Evolutionary conservation across 2,888 invertebrate genomes (phyloP), one percentile per base, ranked within the genome.

Genomic region (Acronicta leporina): DNA sequence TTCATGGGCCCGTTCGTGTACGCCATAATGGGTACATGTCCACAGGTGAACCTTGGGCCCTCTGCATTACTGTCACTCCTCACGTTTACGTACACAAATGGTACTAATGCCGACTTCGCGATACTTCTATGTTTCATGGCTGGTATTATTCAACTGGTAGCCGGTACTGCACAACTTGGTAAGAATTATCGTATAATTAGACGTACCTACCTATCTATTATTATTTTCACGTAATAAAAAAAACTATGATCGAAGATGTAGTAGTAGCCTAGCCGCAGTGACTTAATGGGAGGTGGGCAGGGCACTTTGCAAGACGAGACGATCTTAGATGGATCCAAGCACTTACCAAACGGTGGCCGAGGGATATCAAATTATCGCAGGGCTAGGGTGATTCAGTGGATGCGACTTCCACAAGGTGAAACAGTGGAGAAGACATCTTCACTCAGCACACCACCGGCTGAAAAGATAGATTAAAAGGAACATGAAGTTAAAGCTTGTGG

Each of bases 1-100:
- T 96, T 97, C 76, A 95, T 96, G 80, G 97, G 97, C 6, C 96
- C 97, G 62, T 96, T 97, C 78, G 95, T 97, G 14, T 98, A 98
- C 90, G 96, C 96, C 15, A 66, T 97, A n/a, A 95, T 97, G 86
- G 97, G 97, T 0, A 97, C 97, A 5, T 95, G 95, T 63, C 95
- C 96, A 5, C 96, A 96, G 86, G 94, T 96, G 68, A 96, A 96
- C 87, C 91, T 93, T 11, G 94, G 94, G 0, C 97, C 97, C 2
- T 97, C 97, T 0, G 97, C 98, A 15, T 94, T 97, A 38, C 94
- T 97, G 82, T 97, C 97, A 0, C 94, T 97, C 0, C 94, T 97
- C 66, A 97, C 97, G 0, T 95, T 95, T 77, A 95, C 96, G 0
- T 96, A 96, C 80, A 95, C 95, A 0, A 92, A 93, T 65, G 95